Evolutionary conservation across 2,113 vertebrate genomes (phyloP).

Genomic region (Circaetus gallicus): DNA sequence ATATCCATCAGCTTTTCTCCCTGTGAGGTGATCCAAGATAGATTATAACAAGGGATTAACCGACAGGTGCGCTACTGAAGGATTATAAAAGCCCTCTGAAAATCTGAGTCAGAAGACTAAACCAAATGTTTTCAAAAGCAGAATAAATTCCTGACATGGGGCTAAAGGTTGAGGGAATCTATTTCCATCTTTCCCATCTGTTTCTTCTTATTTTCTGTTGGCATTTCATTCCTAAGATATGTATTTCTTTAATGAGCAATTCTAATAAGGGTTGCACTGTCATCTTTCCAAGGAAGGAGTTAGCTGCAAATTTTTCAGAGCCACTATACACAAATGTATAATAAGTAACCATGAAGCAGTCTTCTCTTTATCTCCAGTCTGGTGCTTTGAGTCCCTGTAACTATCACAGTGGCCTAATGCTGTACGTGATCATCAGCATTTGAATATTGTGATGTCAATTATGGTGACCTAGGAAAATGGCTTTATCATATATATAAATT

Average conservation of each 20-base stretch:
- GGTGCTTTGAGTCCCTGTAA: neutral
- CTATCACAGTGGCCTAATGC: neutral
- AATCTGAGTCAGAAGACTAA: neutral
- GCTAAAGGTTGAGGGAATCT: conserved; percentile 9
- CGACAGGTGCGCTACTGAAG: neutral
- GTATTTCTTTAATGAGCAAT: neutral
- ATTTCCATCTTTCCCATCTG: conserved; percentile 3
- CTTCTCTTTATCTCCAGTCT: neutral
- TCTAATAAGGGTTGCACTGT: neutral
- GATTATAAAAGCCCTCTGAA: neutral
- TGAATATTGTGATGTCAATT: neutral
- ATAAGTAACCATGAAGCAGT: neutral
- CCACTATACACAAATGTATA: neutral
- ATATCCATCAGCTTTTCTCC: neutral
- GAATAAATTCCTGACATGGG: neutral
- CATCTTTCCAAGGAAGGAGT: neutral
- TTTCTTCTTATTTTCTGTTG: neutral
- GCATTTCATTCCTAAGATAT: neutral
- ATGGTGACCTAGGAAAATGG: neutral
- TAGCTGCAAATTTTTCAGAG: neutral
- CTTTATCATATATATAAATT: neutral
- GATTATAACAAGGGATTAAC: neutral
- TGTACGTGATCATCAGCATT: neutral
- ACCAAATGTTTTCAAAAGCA: conserved; percentile 13
- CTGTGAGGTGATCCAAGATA: neutral